Base-by-base conservation (phyloP, 2,888 invertebrate species). In the Cerastis rubricosa region DNA sequence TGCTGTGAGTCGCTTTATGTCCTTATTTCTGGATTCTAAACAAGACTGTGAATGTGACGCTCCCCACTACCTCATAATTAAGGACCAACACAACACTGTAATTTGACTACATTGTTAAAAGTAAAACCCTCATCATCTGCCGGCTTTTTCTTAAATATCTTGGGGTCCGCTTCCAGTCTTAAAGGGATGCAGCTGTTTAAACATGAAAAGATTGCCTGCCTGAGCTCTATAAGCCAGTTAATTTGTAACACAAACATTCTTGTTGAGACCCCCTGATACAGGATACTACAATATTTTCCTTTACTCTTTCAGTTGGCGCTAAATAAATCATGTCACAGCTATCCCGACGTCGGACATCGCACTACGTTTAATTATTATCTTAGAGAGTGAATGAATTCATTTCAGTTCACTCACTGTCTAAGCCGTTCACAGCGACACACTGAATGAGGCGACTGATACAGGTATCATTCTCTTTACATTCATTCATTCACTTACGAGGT, bases 1-100 rank as follows among this genome's bases (percentile, higher is more conserved):
- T 97, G 90, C 93, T 96, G 96, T 96, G 82, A 93, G 96, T 95
- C 81, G 29, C 75, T 51, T 43, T 35, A 61, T 35, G 9, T 11
- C 35, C 61, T 22, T 35, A 35, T 22, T n/a, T n/a, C n/a, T n/a
- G 5, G 6, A 5, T n/a, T 54, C n/a, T 54, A 54, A 12, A 5
- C 57, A 12, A 57, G 57, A 25, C 25, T 14, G 25, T 6, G n/a
- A 3, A 35, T 35, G 3, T 35, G 35, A 35, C 51, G 22, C 51
- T 3, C 22, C 51, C 22, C 51, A 22, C 22, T 51, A 19, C 9
- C 19, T 49, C 8, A 49, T 19, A 49, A 49, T 8, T 47, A 47
- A 19, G 47, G 3, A 35, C 35, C 35, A 35, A 35, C 19, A 49
- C 47, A 19, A 17, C 47, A 19, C 19, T 47, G 45, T 17, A 47